phyloP scores from a whole-genome alignment of 2,113 vertebrate species.

The Lycaon pictus region DNA sequence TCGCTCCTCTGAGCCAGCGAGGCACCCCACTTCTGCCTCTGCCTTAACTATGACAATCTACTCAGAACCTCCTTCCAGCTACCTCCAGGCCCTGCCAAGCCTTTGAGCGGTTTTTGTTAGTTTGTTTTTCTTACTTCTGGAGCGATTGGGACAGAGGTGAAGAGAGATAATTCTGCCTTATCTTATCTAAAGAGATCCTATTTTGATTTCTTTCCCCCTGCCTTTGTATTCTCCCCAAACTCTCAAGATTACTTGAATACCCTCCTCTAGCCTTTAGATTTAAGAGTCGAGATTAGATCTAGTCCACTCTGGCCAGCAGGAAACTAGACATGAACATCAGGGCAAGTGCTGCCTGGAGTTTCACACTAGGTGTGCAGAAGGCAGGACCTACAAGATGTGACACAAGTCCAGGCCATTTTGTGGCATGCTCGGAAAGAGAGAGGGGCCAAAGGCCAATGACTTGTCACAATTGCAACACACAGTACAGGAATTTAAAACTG shows the following conservation, averaged over 20 bases:
- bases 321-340: slow-evolving; percentile 8
- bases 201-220: slow-evolving; percentile 10
- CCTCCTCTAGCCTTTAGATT: not conserved
- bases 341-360: not conserved
- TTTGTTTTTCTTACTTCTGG: not conserved
- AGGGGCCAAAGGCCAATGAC: not conserved
- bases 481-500: slow-evolving; percentile 39
- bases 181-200: slow-evolving; percentile 10
- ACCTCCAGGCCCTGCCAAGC: not conserved
- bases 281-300: not conserved
- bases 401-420: not conserved
- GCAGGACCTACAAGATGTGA: not conserved
- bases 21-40: not conserved
- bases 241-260: not conserved
- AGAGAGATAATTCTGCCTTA: not conserved
- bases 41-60: not conserved
- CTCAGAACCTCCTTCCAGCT: not conserved
- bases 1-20: not conserved
- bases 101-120: not conserved
- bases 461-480: slow-evolving; percentile 26
- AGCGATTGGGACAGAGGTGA: not conserved
- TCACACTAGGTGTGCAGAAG: not conserved
- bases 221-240: not conserved
- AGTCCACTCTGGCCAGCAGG: not conserved
- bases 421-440: not conserved